Evolutionary conservation across 2,888 invertebrate species (phyloP), one percentile per base, ranked within the genome.

Genomic region (Coenonympha arcania): DNA sequence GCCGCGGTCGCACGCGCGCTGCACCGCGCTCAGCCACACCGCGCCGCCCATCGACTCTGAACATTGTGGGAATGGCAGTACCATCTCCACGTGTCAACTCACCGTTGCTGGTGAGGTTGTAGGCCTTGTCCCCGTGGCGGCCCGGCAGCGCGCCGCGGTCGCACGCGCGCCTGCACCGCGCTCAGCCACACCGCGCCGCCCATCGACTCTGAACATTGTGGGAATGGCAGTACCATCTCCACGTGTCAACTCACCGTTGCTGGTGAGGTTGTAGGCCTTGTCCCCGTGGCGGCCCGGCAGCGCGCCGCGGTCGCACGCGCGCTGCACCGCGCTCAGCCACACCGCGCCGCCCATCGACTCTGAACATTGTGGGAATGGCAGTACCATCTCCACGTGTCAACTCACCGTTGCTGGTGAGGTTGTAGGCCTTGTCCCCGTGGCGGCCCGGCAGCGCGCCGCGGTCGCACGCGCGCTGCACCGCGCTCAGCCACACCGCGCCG

Each of bases 51-150:
- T n/a, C n/a, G n/a, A n/a, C n/a, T n/a, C n/a, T n/a, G n/a, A n/a
- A n/a, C n/a, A n/a, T n/a, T n/a, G n/a, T n/a, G n/a, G n/a, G n/a
- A n/a, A n/a, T n/a, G n/a, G n/a, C n/a, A n/a, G n/a, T n/a, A n/a
- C n/a, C n/a, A n/a, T n/a, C n/a, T n/a, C n/a, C n/a, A n/a, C n/a
- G n/a, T n/a, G n/a, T n/a, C n/a, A n/a, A n/a, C 51, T 52, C 60
- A 91, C 92, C 91, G 63, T 90, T 90, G 52, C 88, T 82, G 1
- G 91, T 91, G 62, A 92, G 89, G 69, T 91, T 91, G 73, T 90
- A 91, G 0, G 90, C 89, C 79, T 87, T 88, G 59, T 88, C 87
- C 1, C 89, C 90, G 19, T 73, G 80, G 16, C 79, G 64, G 11
- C 89, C 89, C 0, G 89, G 89, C 48, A 70, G 59, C 5, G 88